Percentiles rank a stretch among this genome's conserved stretches.
These are phyloP conservation scores for Litoditis marina DNA, from an alignment of 2,888 invertebrate species.

Conservation along the genomic window DNA sequence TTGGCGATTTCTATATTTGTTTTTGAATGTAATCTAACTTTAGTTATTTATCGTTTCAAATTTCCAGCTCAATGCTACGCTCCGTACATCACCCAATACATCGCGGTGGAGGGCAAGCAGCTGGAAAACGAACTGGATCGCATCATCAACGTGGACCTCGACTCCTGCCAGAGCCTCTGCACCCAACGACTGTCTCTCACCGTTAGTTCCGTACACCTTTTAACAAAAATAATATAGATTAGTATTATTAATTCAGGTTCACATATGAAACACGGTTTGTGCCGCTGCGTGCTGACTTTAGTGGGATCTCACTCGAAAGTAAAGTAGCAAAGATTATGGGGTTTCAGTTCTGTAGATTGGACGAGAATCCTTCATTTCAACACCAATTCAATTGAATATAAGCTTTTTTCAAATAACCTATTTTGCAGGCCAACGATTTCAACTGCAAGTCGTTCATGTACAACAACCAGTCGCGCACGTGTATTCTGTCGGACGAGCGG, in stretches of 20 bases:
- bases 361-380: too few species aligned
- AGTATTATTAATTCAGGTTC: too few species aligned
- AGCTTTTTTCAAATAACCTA: too few species aligned
- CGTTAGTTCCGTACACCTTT: constrained; percentile 28
- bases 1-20: too few species aligned
- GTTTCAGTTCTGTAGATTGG: too few species aligned
- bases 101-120: constrained; percentile 56
- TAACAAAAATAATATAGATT: too few species aligned
- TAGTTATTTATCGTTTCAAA: background rate
- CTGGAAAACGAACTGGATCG: constrained; percentile 56
- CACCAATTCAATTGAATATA: too few species aligned
- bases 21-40: too few species aligned
- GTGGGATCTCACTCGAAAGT: too few species aligned
- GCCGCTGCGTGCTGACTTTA: too few species aligned
- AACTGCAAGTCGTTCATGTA: constrained; percentile 63
- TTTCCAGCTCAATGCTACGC: constrained; percentile 60
- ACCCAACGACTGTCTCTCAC: constrained; percentile 56
- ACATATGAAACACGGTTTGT: too few species aligned
- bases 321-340: too few species aligned
- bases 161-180: constrained; percentile 57
- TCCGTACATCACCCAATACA: constrained; percentile 61
- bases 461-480: constrained; percentile 52
- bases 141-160: constrained; percentile 54
- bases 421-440: constrained; percentile 59
- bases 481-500: constrained; percentile 59